A percentile compares a stretch with the other conserved stretches of the same genome.
Evolutionary conservation across 2,113 vertebrate genomes (phyloP).

Genomic region (Sylvia atricapilla): DNA sequence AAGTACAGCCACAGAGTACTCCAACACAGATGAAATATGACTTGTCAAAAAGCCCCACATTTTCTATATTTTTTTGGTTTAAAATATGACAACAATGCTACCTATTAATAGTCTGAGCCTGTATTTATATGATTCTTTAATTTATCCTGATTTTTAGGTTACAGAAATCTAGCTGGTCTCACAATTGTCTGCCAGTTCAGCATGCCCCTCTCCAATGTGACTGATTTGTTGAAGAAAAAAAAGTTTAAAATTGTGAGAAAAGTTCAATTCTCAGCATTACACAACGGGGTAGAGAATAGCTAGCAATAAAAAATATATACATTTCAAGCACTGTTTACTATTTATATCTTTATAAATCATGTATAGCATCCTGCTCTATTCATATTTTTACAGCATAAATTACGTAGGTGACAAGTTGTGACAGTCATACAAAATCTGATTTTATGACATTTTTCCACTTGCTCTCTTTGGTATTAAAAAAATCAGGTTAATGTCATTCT

Average conservation of each 20-base stretch:
- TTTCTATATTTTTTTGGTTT: not conserved
- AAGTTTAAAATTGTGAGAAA: constrained; percentile 1
- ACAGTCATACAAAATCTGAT: constrained; percentile 58
- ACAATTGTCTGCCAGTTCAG: not conserved
- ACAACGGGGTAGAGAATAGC: not conserved
- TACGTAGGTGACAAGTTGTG: constrained; percentile 48
- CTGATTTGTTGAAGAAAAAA: not conserved
- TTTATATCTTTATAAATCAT: constrained; percentile 65
- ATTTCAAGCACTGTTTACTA: constrained; percentile 51
- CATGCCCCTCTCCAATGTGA: not conserved
- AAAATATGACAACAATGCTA: not conserved
- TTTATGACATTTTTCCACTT: constrained; percentile 33
- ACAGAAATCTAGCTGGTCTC: not conserved
- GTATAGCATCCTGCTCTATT: constrained; percentile 29
- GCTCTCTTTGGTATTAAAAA: constrained; percentile 19
- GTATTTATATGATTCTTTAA: not conserved
- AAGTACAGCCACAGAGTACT: not conserved
- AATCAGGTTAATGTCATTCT: constrained; percentile 17
- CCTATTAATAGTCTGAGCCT: not conserved
- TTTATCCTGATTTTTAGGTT: not conserved
- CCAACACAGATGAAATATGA: not conserved
- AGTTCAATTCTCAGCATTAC: not conserved
- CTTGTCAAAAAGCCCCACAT: not conserved
- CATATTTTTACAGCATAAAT: constrained; percentile 64
- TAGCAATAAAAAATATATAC: constrained; percentile 19